Evolutionary conservation across 2,797 vertebrate genomes (phyloP).

Genomic region (Uromys caudimaculatus): DNA sequence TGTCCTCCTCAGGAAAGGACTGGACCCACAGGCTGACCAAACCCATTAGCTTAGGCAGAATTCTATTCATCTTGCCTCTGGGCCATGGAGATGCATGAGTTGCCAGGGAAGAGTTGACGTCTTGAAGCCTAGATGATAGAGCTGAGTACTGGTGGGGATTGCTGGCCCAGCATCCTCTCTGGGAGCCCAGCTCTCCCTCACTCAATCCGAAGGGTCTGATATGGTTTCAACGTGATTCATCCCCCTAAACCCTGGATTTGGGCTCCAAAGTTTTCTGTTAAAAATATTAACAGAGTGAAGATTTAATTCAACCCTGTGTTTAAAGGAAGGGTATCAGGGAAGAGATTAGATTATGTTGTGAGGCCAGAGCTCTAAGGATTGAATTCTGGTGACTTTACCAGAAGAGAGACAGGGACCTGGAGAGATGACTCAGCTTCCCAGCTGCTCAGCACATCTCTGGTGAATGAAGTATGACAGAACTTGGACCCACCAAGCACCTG

Average conservation of each 20-base stretch:
- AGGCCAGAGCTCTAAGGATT: background rate
- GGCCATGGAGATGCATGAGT: background rate
- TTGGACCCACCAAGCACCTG: background rate
- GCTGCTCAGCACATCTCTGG: background rate
- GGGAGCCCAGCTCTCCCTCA: background rate
- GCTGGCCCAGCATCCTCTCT: background rate
- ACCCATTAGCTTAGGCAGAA: background rate
- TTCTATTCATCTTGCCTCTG: background rate
- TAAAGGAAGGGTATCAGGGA: background rate
- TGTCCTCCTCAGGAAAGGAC: background rate
- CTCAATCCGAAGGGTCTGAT: background rate
- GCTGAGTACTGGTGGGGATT: background rate
- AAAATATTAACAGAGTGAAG: background rate
- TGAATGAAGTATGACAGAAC: background rate
- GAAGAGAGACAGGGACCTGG: background rate
- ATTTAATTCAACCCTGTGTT: background rate
- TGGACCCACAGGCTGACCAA: background rate
- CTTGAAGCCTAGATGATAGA: background rate
- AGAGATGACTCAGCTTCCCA: background rate
- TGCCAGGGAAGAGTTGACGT: background rate
- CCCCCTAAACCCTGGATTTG: background rate
- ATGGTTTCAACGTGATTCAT: background rate
- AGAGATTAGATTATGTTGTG: background rate
- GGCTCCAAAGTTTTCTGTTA: background rate
- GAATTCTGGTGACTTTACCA: background rate